A percentile compares a stretch with the other conserved stretches of the same genome.
These are phyloP conservation scores for Lagocephalus sceleratus DNA, from an alignment of 2,797 vertebrate genomes.

Conservation along the genomic window DNA sequence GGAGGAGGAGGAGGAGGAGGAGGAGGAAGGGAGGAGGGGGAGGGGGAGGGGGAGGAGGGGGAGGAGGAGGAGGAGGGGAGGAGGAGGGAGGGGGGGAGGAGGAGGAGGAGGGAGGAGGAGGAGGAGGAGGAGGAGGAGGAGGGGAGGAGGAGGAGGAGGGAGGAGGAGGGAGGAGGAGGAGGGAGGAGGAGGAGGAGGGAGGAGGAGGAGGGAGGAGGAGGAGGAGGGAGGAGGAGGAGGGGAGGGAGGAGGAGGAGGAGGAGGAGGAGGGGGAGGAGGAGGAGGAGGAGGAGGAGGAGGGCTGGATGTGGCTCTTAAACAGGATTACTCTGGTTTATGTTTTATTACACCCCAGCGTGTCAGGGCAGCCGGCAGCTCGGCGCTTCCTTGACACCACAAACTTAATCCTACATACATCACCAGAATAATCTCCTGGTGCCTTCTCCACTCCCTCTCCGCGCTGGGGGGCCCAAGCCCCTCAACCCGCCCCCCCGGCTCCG, in stretches of 20 bases:
- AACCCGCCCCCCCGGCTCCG: background rate
- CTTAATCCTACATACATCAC: slow-evolving; percentile 14
- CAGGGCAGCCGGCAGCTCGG: background rate
- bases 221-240: too few relatives aligned
- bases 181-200: background rate
- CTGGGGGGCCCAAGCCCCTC: slow-evolving; percentile 1
- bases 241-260: too few relatives aligned
- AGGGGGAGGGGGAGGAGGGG: too few relatives aligned
- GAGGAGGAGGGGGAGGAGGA: background rate
- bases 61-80: background rate
- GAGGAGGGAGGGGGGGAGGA: too few relatives aligned
- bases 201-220: too few relatives aligned
- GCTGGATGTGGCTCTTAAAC: background rate
- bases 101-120: background rate
- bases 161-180: too few relatives aligned
- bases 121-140: too few relatives aligned
- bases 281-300: background rate
- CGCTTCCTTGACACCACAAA: slow-evolving; percentile 5
- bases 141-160: background rate
- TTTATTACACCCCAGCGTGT: slow-evolving; percentile 5
- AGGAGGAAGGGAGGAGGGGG: too few relatives aligned
- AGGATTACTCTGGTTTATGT: slow-evolving; percentile 13
- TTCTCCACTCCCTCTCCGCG: background rate
- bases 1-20: background rate
- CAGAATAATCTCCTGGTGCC: slow-evolving; percentile 5